A percentile compares a stretch with the other conserved stretches of the same genome.
Evolutionary conservation across 2,888 invertebrate genomes (phyloP).

Genomic region (Neoaliturus tenellus): DNA sequence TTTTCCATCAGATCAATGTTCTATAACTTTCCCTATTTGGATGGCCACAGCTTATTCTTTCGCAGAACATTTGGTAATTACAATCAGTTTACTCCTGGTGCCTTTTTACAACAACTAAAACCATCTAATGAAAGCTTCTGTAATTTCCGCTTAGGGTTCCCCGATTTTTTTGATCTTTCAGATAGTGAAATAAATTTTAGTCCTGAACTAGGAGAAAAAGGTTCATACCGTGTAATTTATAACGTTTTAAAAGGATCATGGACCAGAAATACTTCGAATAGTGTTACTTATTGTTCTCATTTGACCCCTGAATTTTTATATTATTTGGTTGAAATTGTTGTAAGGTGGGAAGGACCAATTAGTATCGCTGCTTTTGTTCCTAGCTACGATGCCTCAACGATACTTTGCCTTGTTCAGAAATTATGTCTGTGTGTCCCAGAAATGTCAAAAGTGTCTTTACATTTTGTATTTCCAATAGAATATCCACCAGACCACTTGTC

Average conservation of each 20-base stretch:
- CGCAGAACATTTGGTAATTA: constrained; percentile 24
- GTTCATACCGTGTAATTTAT: constrained; percentile 79
- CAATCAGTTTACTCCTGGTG: constrained; percentile 67
- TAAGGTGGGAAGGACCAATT: constrained; percentile 83
- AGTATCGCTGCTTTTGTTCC: constrained; percentile 83
- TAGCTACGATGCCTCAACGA: constrained; percentile 78
- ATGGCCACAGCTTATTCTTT: constrained; percentile 55
- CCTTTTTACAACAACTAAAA: constrained; percentile 68
- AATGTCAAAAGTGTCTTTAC: constrained; percentile 82
- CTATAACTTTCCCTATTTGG: constrained; percentile 54
- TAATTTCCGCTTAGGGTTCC: constrained; percentile 78
- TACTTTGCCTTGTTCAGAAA: constrained; percentile 78
- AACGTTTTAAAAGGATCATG: constrained; percentile 73
- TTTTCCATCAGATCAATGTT: constrained; percentile 59
- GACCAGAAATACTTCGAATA: constrained; percentile 60
- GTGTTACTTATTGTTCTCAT: constrained; percentile 83
- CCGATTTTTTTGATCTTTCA: constrained; percentile 75
- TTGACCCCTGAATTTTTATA: constrained; percentile 83
- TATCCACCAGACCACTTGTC: constrained; percentile 73
- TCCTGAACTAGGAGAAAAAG: constrained; percentile 77
- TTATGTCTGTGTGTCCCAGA: constrained; percentile 81
- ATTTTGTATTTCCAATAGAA: constrained; percentile 79
- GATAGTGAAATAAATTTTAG: constrained; percentile 73
- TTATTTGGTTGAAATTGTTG: constrained; percentile 80
- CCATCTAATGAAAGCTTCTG: constrained; percentile 76